These are phyloP conservation scores for Pitangus sulphuratus DNA, from an alignment of 2,797 vertebrate genomes.

Conservation along the genomic window DNA sequence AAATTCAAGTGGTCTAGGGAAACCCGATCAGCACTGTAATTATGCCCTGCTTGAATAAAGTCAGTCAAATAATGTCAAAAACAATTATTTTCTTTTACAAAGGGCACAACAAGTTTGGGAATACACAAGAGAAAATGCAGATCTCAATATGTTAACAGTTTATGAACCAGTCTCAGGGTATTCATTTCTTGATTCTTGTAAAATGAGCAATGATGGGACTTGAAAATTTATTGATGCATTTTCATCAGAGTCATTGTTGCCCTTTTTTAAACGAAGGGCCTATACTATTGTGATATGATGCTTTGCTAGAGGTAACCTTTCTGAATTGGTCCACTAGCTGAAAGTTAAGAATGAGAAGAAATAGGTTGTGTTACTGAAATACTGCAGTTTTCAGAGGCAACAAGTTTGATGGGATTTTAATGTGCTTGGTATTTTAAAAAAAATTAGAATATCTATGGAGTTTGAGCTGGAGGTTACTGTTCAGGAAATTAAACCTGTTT, in stretches of 20 bases:
- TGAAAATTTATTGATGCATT: neutral
- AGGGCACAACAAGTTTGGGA: slow-evolving; percentile 67
- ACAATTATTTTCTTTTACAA: slow-evolving; percentile 80
- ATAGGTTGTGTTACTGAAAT: neutral
- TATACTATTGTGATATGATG: neutral
- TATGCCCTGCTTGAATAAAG: slow-evolving; percentile 79
- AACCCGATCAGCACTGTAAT: slow-evolving; percentile 81
- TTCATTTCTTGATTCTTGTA: slow-evolving; percentile 13
- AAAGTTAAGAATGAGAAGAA: neutral
- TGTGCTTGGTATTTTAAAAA: neutral
- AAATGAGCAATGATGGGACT: neutral
- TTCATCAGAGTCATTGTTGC: neutral
- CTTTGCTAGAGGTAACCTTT: neutral
- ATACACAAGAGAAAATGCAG: slow-evolving; percentile 75
- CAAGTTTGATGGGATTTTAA: neutral
- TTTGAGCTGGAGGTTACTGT: neutral
- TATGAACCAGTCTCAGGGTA: slow-evolving; percentile 24
- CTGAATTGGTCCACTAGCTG: neutral
- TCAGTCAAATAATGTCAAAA: slow-evolving; percentile 85
- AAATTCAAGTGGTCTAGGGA: slow-evolving; percentile 70
- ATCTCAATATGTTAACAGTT: slow-evolving; percentile 72
- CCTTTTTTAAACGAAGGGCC: neutral
- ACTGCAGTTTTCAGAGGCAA: neutral
- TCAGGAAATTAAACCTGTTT: slow-evolving; percentile 10
- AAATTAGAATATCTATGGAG: neutral